Evolutionary conservation across 2,797 vertebrate species (phyloP).

Genomic region (Coregonus ussuriensis): DNA sequence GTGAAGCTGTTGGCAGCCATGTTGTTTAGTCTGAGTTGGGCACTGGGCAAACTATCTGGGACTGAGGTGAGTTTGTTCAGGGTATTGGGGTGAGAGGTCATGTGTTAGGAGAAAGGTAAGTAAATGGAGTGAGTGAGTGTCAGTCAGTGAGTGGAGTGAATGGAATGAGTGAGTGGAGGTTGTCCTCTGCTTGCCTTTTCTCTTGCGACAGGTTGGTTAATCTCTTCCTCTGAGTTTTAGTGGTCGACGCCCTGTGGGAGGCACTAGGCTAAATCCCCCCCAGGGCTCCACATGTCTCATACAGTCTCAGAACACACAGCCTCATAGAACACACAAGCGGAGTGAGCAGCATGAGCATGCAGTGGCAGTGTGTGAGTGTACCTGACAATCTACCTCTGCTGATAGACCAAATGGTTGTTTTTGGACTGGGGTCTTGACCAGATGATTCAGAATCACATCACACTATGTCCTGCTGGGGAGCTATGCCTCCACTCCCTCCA

Average conservation of each 20-base stretch:
- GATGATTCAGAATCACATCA: not conserved
- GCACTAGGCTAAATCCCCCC: constrained; percentile 34
- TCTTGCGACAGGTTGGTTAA: constrained; percentile 24
- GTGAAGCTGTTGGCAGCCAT: not conserved
- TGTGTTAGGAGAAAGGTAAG: not conserved
- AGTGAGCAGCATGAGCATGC: too few species aligned
- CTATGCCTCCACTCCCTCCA: too few species aligned
- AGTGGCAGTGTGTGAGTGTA: too few species aligned
- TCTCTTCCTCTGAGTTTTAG: constrained; percentile 37
- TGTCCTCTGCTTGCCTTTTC: not conserved
- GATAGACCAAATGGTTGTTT: not conserved
- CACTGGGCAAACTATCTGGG: not conserved
- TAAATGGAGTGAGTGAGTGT: not conserved
- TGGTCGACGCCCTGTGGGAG: constrained; percentile 23
- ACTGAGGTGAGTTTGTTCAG: not conserved
- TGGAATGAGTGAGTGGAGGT: not conserved
- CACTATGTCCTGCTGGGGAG: not conserved
- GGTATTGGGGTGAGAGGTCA: not conserved
- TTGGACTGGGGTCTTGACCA: not conserved
- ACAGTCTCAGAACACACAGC: constrained; percentile 9
- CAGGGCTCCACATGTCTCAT: constrained; percentile 20
- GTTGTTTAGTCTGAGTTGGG: not conserved
- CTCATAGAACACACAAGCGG: too few species aligned
- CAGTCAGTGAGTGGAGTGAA: not conserved
- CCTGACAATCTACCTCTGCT: not conserved